Percentiles rank a stretch among this genome's conserved stretches.
phyloP scores from a whole-genome alignment of 2,113 vertebrate species.

The Grallaria varia region DNA sequence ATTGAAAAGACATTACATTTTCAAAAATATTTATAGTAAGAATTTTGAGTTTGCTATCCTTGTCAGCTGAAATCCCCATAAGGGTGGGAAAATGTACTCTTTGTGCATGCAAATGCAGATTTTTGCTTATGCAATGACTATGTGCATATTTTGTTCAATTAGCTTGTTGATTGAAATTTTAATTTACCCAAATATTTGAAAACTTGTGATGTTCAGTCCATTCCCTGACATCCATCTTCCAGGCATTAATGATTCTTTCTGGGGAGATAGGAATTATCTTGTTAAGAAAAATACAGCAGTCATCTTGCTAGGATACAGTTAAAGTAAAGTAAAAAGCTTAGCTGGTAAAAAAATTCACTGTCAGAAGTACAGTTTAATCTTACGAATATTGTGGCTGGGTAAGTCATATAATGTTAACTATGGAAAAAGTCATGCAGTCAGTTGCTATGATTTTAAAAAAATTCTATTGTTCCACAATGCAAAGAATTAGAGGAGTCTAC shows the following conservation, averaged over 20 bases:
- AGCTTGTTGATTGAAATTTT: not conserved
- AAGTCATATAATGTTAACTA: not conserved
- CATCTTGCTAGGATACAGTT: not conserved
- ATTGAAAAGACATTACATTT: not conserved
- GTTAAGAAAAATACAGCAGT: not conserved
- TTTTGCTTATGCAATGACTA: not conserved
- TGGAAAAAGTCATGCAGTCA: not conserved
- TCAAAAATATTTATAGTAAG: not conserved
- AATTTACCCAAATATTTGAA: not conserved
- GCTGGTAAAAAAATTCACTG: not conserved
- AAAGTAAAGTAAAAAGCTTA: not conserved
- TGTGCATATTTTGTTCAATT: not conserved
- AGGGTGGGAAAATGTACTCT: not conserved
- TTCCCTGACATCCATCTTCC: not conserved
- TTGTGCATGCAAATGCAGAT: not conserved
- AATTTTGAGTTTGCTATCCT: not conserved
- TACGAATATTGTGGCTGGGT: not conserved
- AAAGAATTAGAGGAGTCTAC: not conserved
- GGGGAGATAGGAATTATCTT: not conserved
- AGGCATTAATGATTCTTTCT: not conserved
- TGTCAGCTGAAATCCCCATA: not conserved
- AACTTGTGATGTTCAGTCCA: not conserved
- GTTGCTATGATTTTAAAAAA: not conserved
- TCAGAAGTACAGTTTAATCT: not conserved
- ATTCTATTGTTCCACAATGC: not conserved